Percentiles rank a stretch among this genome's conserved stretches.
These are phyloP conservation scores for Rhaphigaster nebulosa DNA, from an alignment of 2,888 invertebrate species.

Conservation along the genomic window DNA sequence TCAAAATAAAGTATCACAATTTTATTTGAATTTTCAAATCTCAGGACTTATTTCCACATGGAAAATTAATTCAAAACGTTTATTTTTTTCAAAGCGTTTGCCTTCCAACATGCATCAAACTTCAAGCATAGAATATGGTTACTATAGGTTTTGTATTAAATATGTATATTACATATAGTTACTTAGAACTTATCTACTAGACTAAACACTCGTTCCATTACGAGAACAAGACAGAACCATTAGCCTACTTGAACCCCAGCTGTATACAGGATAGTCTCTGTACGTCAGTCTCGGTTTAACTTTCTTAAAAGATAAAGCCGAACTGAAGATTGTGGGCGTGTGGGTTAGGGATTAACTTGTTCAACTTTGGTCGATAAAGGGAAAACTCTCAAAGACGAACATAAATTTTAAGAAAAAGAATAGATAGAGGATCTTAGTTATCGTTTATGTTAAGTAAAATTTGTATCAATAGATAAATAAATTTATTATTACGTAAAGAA, in stretches of 20 bases:
- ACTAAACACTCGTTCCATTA: background rate
- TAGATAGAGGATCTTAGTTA: background rate
- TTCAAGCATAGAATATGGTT: no score
- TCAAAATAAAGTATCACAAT: no score
- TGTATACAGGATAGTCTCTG: background rate
- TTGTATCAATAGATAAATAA: no score
- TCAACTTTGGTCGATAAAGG: background rate
- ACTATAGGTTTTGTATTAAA: no score
- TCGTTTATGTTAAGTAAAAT: background rate
- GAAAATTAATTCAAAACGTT: no score
- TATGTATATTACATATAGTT: no score
- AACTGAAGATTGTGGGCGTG: background rate
- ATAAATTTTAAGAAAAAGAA: background rate
- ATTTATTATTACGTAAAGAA: no score
- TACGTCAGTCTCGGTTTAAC: background rate
- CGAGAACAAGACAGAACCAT: background rate
- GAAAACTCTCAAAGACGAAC: background rate
- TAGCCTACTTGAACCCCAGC: background rate
- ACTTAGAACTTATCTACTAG: background rate
- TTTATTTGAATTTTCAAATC: no score
- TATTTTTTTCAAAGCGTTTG: no score
- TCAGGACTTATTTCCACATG: no score
- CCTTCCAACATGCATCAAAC: no score
- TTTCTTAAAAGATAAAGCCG: background rate
- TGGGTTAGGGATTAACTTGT: background rate